Evolutionary conservation across 2,113 vertebrate genomes (phyloP), one percentile per base, ranked within the genome.

Genomic region (Morone saxatilis): DNA sequence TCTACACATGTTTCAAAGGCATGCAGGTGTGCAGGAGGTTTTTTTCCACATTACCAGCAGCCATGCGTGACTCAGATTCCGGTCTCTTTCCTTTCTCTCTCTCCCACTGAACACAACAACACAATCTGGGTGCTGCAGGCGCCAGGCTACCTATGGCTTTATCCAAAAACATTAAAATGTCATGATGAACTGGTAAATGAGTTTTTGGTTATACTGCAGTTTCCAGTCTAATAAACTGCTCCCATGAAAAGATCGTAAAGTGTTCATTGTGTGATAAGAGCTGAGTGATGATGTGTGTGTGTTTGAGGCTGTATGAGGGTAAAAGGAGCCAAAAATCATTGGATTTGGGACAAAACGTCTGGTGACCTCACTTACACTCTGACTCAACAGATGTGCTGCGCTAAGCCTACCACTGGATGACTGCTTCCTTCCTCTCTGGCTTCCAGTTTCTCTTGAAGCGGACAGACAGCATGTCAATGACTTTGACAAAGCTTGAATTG

Each of bases 11-110:
- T 60, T 51, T 4, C 2, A 56, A 48, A 81, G 45, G 38, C 53
- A 73, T 71, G 60, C 43, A 61, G 69, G 72, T 80, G 59, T 70
- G 43, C n/a, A 50, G 25, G 20, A 67, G 36, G 3, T 22, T 48
- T 62, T 67, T 62, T 48, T 36, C 14, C 11, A 67, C 54, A 69
- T 78, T 38, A 78, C 77, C 73, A 40, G 69, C 50, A 69, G 74
- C 66, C 45, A 69, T 73, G 67, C 14, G 8, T 85, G 81, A 85
- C 66, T 87, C 85, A 86, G 38, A 81, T 78, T 75, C 57, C 7
- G 0, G 38, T 81, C 38, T 84, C 62, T 73, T 60, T 77, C 36
- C 11, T 53, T 7, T 31, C 38, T 69, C 53, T 62, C 31, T 60
- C 68, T 71, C 36, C 2, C 65, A 12, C 36, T 70, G 53, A 45